Evolutionary conservation across 2,888 invertebrate species (phyloP).

Genomic region (Apamea anceps): DNA sequence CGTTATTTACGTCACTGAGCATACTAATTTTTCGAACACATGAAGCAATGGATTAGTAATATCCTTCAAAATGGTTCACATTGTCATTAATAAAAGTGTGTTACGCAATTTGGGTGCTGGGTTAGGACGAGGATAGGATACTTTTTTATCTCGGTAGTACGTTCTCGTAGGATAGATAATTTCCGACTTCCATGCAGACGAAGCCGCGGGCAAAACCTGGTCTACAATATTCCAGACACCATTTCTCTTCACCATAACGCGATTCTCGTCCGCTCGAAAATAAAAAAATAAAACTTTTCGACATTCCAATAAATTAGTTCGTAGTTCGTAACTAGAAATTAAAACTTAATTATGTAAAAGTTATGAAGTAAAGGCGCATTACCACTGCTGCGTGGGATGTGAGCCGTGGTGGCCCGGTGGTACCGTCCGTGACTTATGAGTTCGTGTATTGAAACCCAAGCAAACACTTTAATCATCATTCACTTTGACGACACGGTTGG

Average conservation of each 20-base stretch:
- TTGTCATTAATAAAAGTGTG: too few species aligned
- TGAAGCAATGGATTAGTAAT: too few species aligned
- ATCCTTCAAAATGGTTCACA: too few species aligned
- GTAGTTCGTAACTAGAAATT: slow-evolving; percentile 52
- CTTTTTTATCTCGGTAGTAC: not conserved
- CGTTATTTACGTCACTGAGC: too few species aligned
- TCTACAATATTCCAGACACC: not conserved
- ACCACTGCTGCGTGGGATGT: slow-evolving; percentile 12
- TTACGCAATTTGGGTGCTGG: not conserved
- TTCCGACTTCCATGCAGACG: not conserved
- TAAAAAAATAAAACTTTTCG: slow-evolving; percentile 33
- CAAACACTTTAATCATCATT: too few species aligned
- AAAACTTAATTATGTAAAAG: slow-evolving; percentile 53
- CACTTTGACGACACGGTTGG: too few species aligned
- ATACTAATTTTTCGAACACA: too few species aligned
- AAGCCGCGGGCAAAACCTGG: not conserved
- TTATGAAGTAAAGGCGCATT: slow-evolving; percentile 13
- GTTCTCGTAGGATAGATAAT: not conserved
- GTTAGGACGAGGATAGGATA: not conserved
- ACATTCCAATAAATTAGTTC: slow-evolving; percentile 55
- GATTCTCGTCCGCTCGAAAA: not conserved
- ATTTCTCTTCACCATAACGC: slow-evolving; percentile 15
- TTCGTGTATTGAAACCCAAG: too few species aligned
- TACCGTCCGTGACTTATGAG: too few species aligned
- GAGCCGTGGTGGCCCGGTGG: too few species aligned